phyloP scores from a whole-genome alignment of 2,888 invertebrate species.

The Strigamia maritima region DNA sequence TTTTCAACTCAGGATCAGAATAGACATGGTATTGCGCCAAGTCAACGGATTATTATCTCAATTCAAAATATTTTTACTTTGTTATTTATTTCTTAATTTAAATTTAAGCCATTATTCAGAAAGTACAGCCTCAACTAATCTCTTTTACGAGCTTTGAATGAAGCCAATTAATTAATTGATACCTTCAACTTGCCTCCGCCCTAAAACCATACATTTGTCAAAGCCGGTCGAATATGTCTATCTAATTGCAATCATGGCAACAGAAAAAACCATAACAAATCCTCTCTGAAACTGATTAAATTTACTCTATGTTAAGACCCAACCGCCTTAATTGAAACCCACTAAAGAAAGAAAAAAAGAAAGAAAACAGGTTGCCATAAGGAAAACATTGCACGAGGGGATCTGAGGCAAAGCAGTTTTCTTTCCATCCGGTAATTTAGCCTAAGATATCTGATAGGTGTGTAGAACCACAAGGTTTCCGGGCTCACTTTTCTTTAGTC shows the following conservation, averaged over 20 bases:
- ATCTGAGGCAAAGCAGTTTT: constrained; percentile 1
- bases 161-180: not conserved
- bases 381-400: not conserved
- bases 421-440: constrained; percentile 27
- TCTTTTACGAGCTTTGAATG: no score
- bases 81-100: no score
- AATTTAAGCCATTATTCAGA: no score
- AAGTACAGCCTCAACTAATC: no score
- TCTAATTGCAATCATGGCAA: not conserved
- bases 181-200: not conserved
- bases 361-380: constrained; percentile 3
- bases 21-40: no score
- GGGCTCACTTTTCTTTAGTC: constrained; percentile 15
- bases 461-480: constrained; percentile 24
- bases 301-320: not conserved
- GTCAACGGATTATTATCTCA: no score
- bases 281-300: not conserved
- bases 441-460: constrained; percentile 27
- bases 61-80: no score
- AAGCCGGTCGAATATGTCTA: not conserved
- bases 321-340: constrained; percentile 18
- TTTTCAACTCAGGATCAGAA: no score
- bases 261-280: not conserved
- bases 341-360: not conserved
- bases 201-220: not conserved